Evolutionary conservation across 2,113 vertebrate genomes (phyloP).

Genomic region (Anoura caudifer): DNA sequence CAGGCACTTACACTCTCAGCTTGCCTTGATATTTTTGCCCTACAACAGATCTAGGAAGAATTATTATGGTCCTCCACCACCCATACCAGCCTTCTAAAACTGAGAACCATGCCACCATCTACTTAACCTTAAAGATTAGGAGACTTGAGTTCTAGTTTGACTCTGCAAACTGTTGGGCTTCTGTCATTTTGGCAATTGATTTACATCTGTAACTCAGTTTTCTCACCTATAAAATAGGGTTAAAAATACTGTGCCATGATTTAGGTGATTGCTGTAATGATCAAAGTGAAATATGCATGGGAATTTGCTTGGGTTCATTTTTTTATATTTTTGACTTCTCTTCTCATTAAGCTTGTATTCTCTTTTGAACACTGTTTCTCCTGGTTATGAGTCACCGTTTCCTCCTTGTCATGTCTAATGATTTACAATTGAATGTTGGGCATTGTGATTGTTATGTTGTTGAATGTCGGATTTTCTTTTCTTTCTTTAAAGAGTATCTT

Average conservation of each 20-base stretch:
- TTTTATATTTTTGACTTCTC: not conserved
- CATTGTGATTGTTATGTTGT: not conserved
- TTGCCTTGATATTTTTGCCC: not conserved
- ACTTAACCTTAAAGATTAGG: not conserved
- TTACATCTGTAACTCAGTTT: not conserved
- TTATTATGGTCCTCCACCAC: not conserved
- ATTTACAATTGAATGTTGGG: not conserved
- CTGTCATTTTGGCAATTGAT: not conserved
- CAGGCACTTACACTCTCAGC: not conserved
- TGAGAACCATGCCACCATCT: not conserved
- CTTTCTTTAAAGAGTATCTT: not conserved
- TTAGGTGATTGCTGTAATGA: not conserved
- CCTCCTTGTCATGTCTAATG: not conserved
- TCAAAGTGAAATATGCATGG: not conserved
- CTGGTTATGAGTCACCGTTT: not conserved
- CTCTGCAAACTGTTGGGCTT: not conserved
- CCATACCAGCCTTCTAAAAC: not conserved
- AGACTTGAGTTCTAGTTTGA: not conserved
- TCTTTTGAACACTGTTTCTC: not conserved
- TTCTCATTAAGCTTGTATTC: not conserved
- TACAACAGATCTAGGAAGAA: not conserved
- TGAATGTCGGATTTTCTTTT: not conserved
- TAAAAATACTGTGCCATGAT: not conserved
- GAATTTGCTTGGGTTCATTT: not conserved
- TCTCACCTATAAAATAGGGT: not conserved